Percentiles rank a stretch among this genome's conserved stretches.
Evolutionary conservation across 2,113 vertebrate species (phyloP).

Genomic region (Laterallus jamaicensis): DNA sequence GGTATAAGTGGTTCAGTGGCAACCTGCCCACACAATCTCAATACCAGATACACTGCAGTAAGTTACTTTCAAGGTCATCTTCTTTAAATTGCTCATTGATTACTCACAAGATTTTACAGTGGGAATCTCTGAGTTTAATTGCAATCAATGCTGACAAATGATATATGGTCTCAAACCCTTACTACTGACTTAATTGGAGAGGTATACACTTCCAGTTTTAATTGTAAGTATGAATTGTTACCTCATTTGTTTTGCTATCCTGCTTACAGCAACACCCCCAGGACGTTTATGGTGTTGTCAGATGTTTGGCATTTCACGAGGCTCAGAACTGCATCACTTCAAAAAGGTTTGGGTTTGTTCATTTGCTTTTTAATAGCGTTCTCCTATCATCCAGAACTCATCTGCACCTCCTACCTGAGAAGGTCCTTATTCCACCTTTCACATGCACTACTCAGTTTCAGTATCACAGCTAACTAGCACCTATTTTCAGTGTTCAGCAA

Average conservation of each 20-base stretch:
- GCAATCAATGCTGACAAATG: slow-evolving; percentile 31
- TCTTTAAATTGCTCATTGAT: slow-evolving; percentile 48
- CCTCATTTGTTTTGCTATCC: neutral
- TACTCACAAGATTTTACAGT: neutral
- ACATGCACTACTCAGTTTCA: neutral
- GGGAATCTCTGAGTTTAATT: neutral
- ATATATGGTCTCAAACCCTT: fast-evolving
- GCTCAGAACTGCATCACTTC: neutral
- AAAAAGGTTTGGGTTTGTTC: neutral
- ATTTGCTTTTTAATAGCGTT: neutral
- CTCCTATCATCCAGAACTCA: neutral
- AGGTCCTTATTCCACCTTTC: neutral
- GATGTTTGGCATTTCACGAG: neutral
- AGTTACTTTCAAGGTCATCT: slow-evolving; percentile 14
- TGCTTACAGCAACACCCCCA: neutral
- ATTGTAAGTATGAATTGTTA: neutral
- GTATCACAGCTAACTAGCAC: neutral
- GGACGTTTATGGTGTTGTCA: neutral
- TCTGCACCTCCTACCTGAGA: neutral
- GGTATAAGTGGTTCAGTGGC: neutral
- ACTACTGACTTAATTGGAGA: neutral
- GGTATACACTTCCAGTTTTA: neutral
- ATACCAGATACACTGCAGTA: neutral
- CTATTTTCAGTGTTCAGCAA: neutral
- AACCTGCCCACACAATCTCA: neutral